Evolutionary conservation across 2,888 invertebrate species (phyloP), one percentile per base, ranked within the genome.

Genomic region (Perizoma flavofasciatum): DNA sequence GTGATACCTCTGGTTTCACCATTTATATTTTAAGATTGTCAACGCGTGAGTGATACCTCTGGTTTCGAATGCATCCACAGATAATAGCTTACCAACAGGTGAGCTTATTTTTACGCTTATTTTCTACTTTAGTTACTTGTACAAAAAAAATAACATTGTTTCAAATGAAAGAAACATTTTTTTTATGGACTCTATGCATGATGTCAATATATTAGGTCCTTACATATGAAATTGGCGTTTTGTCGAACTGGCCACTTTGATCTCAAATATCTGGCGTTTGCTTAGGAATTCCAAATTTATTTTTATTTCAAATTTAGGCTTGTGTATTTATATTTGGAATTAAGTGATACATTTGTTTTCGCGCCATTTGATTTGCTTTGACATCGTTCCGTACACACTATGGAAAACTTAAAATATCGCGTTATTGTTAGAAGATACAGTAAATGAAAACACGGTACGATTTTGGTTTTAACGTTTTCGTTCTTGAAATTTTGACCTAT

Each of bases 401-500:
- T 59, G 53, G 55, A 61, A 61, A 58, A 61, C 51, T 55, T 54
- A 47, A 64, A 64, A 64, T 61, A 48, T n/a, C 44, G 10, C 11
- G 44, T 5, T 22, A 44, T 22, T 10, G 4, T n/a, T 4, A 9
- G 55, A 41, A 39, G 41, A 50, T 58, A 39, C 47, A 39, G 59
- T 40, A 54, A 63, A 61, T 62, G 62, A 67, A 64, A 63, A 55
- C 55, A 59, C 53, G 10, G 59, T 64, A 55, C 59, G 63, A 41
- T 66, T 63, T 63, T 63, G 57, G 59, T 57, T 66, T 50, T 51
- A 58, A 60, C 56, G 53, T 63, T 61, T 60, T 48, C 49, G 57
- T 69, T 66, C 52, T 64, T 50, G 51, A 65, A 69, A 70, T 64
- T 62, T 55, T 49, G n/a, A n/a, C n/a, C n/a, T n/a, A n/a, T n/a